Evolutionary conservation across 2,113 vertebrate genomes (phyloP).

Genomic region (Grammomys surdaster): DNA sequence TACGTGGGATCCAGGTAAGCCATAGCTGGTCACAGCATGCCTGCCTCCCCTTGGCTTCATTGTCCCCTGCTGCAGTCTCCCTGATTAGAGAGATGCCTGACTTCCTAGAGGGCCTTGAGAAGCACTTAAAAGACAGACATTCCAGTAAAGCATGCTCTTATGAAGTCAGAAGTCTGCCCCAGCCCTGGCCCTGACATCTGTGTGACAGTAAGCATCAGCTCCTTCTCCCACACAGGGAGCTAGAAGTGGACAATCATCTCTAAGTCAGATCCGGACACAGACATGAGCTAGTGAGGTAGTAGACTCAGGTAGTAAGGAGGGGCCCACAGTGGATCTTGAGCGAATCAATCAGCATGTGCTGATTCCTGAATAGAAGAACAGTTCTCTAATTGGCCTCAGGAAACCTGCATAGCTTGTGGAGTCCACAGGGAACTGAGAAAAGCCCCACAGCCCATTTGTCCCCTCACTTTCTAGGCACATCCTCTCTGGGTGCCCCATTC

Average conservation of each 20-base stretch:
- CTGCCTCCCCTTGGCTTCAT: not conserved
- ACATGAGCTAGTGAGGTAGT: not conserved
- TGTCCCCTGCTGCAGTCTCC: not conserved
- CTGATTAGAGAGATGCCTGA: not conserved
- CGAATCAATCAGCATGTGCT: fast-evolving
- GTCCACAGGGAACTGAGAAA: not conserved
- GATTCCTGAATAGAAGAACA: not conserved
- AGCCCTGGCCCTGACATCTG: not conserved
- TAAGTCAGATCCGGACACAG: not conserved
- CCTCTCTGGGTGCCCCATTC: not conserved
- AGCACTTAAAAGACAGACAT: not conserved
- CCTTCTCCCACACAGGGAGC: no score
- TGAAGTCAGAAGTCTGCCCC: no score
- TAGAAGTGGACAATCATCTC: not conserved
- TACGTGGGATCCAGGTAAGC: not conserved
- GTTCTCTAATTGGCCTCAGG: not conserved
- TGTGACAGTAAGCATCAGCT: no score
- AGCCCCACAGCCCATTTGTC: not conserved
- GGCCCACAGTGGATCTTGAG: not conserved
- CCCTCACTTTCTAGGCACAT: not conserved
- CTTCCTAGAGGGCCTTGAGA: not conserved
- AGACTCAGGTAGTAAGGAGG: not conserved
- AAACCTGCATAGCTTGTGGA: no score
- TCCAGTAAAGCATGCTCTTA: not conserved
- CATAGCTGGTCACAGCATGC: no score